A percentile compares a stretch with the other conserved stretches of the same genome.
Conservation (phyloP, 1,140 invertebrate genomes). For the Calephelis nemesis region DNA sequence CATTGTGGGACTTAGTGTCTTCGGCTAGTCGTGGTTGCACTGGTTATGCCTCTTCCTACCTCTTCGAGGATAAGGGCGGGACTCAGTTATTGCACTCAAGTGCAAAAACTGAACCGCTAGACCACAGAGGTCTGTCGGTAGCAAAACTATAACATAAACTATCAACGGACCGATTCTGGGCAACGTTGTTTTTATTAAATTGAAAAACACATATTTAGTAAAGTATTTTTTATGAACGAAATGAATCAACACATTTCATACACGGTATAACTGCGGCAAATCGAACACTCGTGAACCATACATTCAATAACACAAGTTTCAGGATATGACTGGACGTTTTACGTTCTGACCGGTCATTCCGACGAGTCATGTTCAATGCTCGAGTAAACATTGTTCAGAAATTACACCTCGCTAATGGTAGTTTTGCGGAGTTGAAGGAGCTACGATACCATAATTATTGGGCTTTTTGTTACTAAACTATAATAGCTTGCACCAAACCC, state of each 20-base stretch:
- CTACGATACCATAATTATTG: constrained; percentile 1
- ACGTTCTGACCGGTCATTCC: not conserved
- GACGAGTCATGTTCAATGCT: constrained; percentile 6
- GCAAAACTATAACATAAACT: no score
- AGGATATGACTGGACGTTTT: constrained; percentile 5
- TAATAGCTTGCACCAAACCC: not conserved
- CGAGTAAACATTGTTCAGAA: constrained; percentile 1
- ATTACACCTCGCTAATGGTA: constrained; percentile 12
- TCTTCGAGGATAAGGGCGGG: no score
- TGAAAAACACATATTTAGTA: no score
- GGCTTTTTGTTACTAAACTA: not conserved
- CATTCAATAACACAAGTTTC: constrained; percentile 12
- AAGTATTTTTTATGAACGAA: not conserved
- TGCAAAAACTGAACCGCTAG: not conserved
- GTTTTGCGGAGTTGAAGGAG: constrained; percentile 2
- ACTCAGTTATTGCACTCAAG: no score
- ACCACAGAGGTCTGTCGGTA: not conserved
- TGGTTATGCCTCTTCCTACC: no score
- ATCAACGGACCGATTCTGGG: no score
- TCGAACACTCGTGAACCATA: not conserved
- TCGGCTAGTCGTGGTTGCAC: no score
- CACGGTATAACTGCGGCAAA: not conserved
- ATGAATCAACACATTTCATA: constrained; percentile 2
- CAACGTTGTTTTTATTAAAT: no score
- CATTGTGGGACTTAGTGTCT: no score